These are phyloP conservation scores for Phacellophora camtschatica DNA, from an alignment of 30 jellyfish, hydroid and myxozoan species.

Conservation along the genomic window DNA sequence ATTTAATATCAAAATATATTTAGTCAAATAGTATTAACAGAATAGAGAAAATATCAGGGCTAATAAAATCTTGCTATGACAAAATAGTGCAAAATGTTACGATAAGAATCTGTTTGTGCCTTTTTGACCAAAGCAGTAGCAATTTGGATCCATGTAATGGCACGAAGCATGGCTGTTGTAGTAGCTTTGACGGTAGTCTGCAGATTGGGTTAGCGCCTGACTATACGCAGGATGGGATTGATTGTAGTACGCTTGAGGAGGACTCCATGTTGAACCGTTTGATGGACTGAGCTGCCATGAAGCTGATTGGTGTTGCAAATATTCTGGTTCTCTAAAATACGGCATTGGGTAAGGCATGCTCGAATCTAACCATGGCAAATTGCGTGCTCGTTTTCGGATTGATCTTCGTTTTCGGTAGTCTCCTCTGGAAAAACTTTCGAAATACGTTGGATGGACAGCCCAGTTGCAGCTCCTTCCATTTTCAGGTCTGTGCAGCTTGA, in stretches of 20 bases:
- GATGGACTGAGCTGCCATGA: slow-evolving; percentile 65
- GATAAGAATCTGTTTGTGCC: slow-evolving; percentile 51
- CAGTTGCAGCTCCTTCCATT: slow-evolving; percentile 89
- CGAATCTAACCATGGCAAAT: slow-evolving; percentile 81
- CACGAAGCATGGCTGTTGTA: slow-evolving; percentile 73
- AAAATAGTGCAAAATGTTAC: too few relatives aligned
- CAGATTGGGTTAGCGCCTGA: slow-evolving; percentile 16
- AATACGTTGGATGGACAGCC: slow-evolving; percentile 95
- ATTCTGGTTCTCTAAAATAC: slow-evolving; percentile 73
- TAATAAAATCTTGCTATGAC: too few relatives aligned
- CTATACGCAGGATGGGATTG: slow-evolving; percentile 49
- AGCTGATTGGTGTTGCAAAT: slow-evolving; percentile 55
- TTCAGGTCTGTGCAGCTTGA: slow-evolving; percentile 86
- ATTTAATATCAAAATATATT: too few relatives aligned
- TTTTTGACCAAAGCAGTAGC: slow-evolving; percentile 70
- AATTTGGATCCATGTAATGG: slow-evolving; percentile 79
- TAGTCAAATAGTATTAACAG: too few relatives aligned
- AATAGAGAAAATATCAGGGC: too few relatives aligned
- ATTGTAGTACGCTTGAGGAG: slow-evolving; percentile 62
- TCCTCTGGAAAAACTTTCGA: slow-evolving; percentile 57
- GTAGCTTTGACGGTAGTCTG: slow-evolving; percentile 60
- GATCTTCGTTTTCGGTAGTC: slow-evolving; percentile 79
- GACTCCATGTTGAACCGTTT: slow-evolving; percentile 41
- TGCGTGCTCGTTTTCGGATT: slow-evolving; percentile 67
- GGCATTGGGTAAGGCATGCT: slow-evolving; percentile 73